Evolutionary conservation across 92 coral and sea anemone species (phyloP).

Genomic region (Epizoanthus ramosus): DNA sequence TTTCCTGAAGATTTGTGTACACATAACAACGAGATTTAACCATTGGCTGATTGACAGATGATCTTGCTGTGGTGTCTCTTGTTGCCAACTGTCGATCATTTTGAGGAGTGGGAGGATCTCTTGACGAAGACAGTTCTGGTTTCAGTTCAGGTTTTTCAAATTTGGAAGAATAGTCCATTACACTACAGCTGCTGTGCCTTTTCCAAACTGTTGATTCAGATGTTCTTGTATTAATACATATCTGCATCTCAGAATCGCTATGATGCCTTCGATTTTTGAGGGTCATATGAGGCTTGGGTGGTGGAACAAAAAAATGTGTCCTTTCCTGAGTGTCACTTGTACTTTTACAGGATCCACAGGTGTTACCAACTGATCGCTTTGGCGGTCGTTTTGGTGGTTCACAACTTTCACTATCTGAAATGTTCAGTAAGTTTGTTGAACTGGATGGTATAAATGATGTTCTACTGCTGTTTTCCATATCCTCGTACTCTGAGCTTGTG

Average conservation of each 20-base stretch:
- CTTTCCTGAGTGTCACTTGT: not conserved
- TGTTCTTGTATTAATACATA: not conserved
- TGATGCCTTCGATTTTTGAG: constrained; percentile 18
- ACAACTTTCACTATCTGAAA: constrained; percentile 7
- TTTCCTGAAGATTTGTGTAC: constrained; percentile 33
- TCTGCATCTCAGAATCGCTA: constrained; percentile 28
- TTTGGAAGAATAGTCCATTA: not conserved
- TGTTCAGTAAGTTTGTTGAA: too few relatives aligned
- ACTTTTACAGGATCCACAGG: not conserved
- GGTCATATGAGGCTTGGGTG: not conserved
- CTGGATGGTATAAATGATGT: not conserved
- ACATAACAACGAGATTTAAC: constrained; percentile 41
- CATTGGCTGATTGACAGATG: constrained; percentile 7
- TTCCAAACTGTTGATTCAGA: not conserved
- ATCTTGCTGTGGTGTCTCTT: not conserved
- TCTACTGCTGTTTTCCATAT: not conserved
- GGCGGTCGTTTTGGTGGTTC: constrained; percentile 29
- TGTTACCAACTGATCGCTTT: not conserved
- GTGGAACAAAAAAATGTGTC: not conserved
- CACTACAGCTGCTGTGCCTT: constrained; percentile 2
- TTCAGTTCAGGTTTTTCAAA: not conserved
- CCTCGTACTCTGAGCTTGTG: not conserved
- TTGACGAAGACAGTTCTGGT: not conserved
- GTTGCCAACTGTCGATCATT: not conserved
- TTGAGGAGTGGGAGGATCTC: not conserved